These are phyloP conservation scores for Coptodon rendalli DNA, from an alignment of 2,113 vertebrate genomes.

Conservation along the genomic window DNA sequence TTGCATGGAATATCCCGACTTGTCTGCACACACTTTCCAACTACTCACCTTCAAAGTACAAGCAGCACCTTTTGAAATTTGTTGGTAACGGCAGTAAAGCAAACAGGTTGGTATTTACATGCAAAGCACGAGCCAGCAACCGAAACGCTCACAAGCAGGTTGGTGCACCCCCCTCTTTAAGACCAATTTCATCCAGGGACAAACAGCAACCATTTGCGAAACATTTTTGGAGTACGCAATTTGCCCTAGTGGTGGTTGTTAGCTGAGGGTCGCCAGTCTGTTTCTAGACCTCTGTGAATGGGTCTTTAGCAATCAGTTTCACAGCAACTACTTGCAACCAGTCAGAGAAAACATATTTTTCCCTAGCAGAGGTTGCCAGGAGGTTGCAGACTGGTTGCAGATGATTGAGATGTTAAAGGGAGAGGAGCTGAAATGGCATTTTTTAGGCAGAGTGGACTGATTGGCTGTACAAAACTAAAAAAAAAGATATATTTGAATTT, in stretches of 20 bases:
- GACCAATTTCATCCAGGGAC: not conserved
- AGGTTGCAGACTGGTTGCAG: not conserved
- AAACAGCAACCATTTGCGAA: not conserved
- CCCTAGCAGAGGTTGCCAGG: not conserved
- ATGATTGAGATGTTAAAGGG: not conserved
- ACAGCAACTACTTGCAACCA: not conserved
- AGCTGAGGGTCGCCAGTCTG: not conserved
- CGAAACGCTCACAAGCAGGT: not conserved
- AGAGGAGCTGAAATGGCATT: not conserved
- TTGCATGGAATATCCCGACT: not conserved
- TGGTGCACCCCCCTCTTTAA: not conserved
- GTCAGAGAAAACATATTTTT: not conserved
- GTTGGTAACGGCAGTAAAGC: not conserved
- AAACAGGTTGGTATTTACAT: not conserved
- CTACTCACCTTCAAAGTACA: not conserved
- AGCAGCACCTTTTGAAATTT: not conserved
- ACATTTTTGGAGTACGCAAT: not conserved
- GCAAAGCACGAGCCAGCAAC: not conserved
- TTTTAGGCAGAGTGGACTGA: not conserved
- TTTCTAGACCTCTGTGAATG: not conserved
- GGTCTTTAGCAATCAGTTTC: not conserved
- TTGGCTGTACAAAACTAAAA: not conserved
- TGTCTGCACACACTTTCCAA: not conserved
- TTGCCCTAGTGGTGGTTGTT: not conserved
- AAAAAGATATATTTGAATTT: not conserved